phyloP scores from a whole-genome alignment of 2,113 vertebrate species.

The Bambusicola thoracicus region DNA sequence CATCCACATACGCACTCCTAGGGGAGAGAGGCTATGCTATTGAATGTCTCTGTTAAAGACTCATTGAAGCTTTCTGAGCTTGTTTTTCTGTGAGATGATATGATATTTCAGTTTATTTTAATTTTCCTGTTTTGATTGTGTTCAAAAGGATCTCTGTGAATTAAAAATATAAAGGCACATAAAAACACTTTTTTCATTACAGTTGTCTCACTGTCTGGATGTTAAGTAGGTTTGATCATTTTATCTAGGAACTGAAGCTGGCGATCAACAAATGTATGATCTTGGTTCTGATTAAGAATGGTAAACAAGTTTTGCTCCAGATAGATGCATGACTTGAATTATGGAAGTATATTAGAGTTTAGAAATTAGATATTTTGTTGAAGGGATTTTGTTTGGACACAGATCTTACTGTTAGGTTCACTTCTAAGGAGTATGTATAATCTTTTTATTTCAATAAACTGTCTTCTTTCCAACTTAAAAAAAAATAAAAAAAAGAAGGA shows the following conservation, averaged over 20 bases:
- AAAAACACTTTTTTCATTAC: background rate
- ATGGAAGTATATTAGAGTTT: background rate
- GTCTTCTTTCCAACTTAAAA: background rate
- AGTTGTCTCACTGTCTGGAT: background rate
- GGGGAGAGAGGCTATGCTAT: background rate
- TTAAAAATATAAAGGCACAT: background rate
- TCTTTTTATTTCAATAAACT: background rate
- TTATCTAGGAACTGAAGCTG: background rate
- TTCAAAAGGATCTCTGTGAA: background rate
- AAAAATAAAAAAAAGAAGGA: background rate
- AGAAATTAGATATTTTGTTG: background rate
- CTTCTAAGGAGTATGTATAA: background rate
- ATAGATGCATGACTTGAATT: background rate
- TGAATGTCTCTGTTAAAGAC: background rate
- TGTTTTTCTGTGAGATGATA: background rate
- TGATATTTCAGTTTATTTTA: background rate
- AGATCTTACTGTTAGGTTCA: background rate
- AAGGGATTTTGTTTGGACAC: background rate
- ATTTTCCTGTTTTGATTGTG: background rate
- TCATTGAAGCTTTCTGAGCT: background rate
- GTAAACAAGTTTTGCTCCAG: background rate
- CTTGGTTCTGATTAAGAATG: background rate
- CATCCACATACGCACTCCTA: background rate
- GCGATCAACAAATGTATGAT: background rate
- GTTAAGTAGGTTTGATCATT: background rate